These are phyloP conservation scores for Maniola jurtina DNA, from an alignment of 1,140 invertebrate genomes.

Conservation along the genomic window DNA sequence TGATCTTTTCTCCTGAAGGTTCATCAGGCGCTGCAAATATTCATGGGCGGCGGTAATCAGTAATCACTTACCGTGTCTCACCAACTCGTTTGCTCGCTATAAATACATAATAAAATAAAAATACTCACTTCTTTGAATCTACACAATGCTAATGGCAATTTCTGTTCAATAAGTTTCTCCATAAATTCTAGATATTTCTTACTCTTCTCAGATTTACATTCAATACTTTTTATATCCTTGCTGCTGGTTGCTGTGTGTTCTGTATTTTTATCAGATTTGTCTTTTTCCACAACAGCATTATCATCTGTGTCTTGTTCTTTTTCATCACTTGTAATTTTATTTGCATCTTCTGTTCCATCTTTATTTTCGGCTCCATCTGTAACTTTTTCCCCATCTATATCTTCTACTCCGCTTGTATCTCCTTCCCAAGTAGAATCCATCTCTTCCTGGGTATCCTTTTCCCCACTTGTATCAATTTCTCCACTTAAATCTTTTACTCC, in stretches of 20 bases:
- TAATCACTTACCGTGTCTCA: background rate
- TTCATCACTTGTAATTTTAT: background rate
- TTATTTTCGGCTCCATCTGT: background rate
- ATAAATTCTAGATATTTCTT: slow-evolving; percentile 33
- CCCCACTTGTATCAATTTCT: background rate
- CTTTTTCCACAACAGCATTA: background rate
- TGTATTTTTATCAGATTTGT: background rate
- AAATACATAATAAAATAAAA: background rate
- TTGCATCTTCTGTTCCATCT: background rate
- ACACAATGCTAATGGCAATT: slow-evolving; percentile 33
- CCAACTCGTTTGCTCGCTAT: too few species aligned
- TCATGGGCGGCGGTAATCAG: background rate
- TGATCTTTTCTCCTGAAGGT: too few species aligned
- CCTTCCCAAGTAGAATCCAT: background rate
- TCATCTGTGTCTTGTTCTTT: background rate
- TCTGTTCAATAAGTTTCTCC: slow-evolving; percentile 33
- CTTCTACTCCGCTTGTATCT: background rate
- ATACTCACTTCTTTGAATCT: slow-evolving; percentile 37
- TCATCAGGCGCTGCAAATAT: too few species aligned
- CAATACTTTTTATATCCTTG: background rate
- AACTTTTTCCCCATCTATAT: background rate
- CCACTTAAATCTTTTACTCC: background rate
- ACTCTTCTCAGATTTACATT: slow-evolving; percentile 22
- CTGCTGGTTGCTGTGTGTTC: background rate
- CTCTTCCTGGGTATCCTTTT: background rate